Evolutionary conservation across 2,797 vertebrate species (phyloP), one percentile per base, ranked within the genome.

Genomic region (Oreochromis mossambicus): DNA sequence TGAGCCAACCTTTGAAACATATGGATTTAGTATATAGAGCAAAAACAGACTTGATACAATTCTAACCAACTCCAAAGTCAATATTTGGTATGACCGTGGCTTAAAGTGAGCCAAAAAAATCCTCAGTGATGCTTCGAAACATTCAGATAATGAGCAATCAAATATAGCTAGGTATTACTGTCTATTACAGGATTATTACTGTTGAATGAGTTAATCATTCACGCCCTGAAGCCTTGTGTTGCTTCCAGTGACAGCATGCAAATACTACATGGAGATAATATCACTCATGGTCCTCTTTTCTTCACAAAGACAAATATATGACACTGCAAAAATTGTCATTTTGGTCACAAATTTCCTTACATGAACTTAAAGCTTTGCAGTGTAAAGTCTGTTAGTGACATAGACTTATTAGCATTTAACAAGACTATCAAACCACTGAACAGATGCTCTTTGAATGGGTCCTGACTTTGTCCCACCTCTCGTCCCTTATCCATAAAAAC

Each of bases 201-300:
- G 19, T 66, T 46, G 66, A 43, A 46, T 3, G 5, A 17, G 2
- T 7, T 70, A 70, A 17, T 70, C 2, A 2, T 26, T 70, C 66
- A 70, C 5, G 0, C 21, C 21, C 38, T 15, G 13, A 41, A 43
- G 63, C 38, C 63, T 24, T 6, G 38, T 43, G 38, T 43, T 70
- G 38, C 21, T 68, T 24, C 32, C 58, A 63, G 8, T 36, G 19
- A 63, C 0, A 2, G 3, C 58, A 63, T 63, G 17, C 6, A n/a
- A n/a, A 63, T 63, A 36, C 32, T 66, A 38, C 61, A 70, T 46
- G 38, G 66, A 70, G 66, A 26, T 70, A 70, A 17, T 70, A 24
- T 70, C 41, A 46, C 15, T 73, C 24, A 19, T 19, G 68, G 3
- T 50, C 43, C 26, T 50, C 43, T 50, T 75, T 75, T 48, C 68